A percentile compares a stretch with the other conserved stretches of the same genome.
These are phyloP conservation scores for Colletes latitarsis DNA, from an alignment of 1,140 invertebrate species.

Conservation along the genomic window DNA sequence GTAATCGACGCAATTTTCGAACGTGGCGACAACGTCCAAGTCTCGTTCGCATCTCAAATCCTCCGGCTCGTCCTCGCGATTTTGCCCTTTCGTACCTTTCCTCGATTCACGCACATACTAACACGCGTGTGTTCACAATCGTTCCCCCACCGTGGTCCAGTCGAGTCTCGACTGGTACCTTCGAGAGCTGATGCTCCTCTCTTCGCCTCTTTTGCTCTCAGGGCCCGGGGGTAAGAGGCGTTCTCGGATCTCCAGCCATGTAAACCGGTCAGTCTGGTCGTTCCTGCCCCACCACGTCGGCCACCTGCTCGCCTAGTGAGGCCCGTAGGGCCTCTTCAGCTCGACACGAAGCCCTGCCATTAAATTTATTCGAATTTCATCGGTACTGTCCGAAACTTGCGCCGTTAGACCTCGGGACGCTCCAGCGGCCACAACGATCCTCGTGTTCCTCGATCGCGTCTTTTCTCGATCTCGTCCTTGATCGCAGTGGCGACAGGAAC, in stretches of 20 bases:
- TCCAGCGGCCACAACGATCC: neutral
- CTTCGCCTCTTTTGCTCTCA: slow-evolving; percentile 29
- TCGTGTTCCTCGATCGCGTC: neutral
- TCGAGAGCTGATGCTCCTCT: slow-evolving; percentile 32
- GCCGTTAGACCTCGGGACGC: slow-evolving; percentile 19
- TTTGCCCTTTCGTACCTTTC: slow-evolving; percentile 47
- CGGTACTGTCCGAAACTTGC: slow-evolving; percentile 69
- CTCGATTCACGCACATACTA: slow-evolving; percentile 20
- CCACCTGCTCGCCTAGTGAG: slow-evolving; percentile 76
- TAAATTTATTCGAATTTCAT: slow-evolving; percentile 79
- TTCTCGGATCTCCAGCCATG: slow-evolving; percentile 67
- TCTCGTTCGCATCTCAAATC: slow-evolving; percentile 41
- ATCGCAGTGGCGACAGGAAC: no score
- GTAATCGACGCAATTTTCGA: no score
- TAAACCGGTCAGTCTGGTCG: slow-evolving; percentile 80
- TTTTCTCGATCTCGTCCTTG: neutral
- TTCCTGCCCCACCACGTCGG: slow-evolving; percentile 65
- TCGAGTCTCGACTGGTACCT: slow-evolving; percentile 28
- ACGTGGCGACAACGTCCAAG: neutral
- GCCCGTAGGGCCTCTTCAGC: slow-evolving; percentile 67
- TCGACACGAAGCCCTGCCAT: slow-evolving; percentile 71
- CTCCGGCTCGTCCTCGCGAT: slow-evolving; percentile 41
- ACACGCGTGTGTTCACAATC: slow-evolving; percentile 27
- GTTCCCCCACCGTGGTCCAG: slow-evolving; percentile 15
- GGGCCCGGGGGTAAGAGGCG: slow-evolving; percentile 55